Percentiles rank a stretch among this genome's conserved stretches.
These are phyloP conservation scores for Uropetala carovei DNA, from an alignment of 2,888 invertebrate genomes.

Conservation along the genomic window DNA sequence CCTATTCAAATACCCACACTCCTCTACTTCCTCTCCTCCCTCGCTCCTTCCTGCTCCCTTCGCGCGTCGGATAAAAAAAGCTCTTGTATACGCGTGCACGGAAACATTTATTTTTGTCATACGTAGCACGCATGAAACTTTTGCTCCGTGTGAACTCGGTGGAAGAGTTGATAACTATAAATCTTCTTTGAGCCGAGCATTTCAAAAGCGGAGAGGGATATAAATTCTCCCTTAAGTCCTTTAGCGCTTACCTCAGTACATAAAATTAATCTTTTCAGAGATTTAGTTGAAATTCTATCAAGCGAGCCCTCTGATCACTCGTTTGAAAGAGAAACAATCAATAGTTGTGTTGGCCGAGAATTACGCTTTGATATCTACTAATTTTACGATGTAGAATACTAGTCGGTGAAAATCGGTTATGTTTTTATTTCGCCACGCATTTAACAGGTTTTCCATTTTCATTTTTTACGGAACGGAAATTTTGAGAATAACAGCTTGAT, in stretches of 20 bases:
- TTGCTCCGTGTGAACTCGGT: neutral
- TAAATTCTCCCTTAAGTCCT: conserved; percentile 3
- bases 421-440: too few relatives aligned
- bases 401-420: too few relatives aligned
- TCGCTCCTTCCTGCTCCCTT: neutral
- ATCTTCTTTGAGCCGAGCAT: conserved; percentile 20
- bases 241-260: conserved; percentile 21
- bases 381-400: too few relatives aligned
- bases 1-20: neutral
- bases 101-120: neutral
- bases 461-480: too few relatives aligned
- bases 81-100: neutral
- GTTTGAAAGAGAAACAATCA: too few relatives aligned
- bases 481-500: too few relatives aligned
- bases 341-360: too few relatives aligned
- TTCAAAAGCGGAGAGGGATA: conserved; percentile 18
- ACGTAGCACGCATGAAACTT: neutral
- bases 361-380: too few relatives aligned
- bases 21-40: neutral
- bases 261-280: conserved; percentile 34
- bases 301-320: neutral
- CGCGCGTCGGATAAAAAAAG: neutral
- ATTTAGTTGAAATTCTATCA: neutral
- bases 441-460: too few relatives aligned
- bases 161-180: conserved; percentile 3